A percentile compares a stretch with the other conserved stretches of the same genome.
Conservation (phyloP, 2,113 vertebrate species). For the Rhinichthys klamathensis region DNA sequence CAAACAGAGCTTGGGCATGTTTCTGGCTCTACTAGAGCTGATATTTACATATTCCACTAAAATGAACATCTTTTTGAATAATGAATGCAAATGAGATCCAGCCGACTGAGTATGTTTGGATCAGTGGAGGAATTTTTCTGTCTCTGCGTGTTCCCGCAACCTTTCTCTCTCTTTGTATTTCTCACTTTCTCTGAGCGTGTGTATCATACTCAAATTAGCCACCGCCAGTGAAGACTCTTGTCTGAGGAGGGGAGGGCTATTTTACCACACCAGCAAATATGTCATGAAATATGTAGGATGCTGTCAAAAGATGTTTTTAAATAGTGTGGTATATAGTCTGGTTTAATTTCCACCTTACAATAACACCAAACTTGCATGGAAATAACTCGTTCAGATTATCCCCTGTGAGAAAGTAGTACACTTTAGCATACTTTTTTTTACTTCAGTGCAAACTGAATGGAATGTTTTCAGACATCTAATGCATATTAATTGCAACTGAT, state of each 20-base stretch:
- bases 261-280: not conserved
- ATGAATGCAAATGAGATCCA: conserved; percentile 50
- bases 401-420: not conserved
- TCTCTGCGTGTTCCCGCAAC: not conserved
- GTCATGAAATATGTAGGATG: conserved; percentile 15
- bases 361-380: not conserved
- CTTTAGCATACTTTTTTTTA: not conserved
- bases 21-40: conserved; percentile 6
- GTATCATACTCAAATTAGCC: conserved; percentile 14
- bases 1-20: not conserved
- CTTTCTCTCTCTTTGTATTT: not conserved
- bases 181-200: not conserved
- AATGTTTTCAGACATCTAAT: too few species aligned
- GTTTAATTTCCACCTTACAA: not conserved
- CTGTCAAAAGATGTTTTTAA: not conserved
- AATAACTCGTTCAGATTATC: not conserved
- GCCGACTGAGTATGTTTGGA: conserved; percentile 1
- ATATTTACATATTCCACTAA: conserved; percentile 47
- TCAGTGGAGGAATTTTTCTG: conserved; percentile 21
- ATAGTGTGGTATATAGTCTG: not conserved
- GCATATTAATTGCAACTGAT: too few species aligned
- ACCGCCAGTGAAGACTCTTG: conserved; percentile 4
- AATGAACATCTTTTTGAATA: conserved; percentile 56
- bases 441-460: too few species aligned
- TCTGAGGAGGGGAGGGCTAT: not conserved